Base-by-base conservation (phyloP, 2,888 invertebrate genomes). In the Papilio elwesi region DNA sequence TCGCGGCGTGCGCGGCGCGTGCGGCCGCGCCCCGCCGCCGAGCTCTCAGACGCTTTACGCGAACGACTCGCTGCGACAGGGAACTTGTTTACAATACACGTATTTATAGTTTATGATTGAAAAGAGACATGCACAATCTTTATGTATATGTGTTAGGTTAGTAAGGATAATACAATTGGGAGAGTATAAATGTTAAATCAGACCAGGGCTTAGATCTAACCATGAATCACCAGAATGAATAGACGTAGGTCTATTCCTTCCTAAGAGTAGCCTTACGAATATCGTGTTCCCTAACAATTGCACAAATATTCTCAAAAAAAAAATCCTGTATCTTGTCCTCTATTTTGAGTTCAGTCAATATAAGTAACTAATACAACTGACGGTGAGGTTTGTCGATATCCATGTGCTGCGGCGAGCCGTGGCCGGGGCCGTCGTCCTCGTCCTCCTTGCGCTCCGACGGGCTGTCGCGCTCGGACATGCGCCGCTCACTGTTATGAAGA, bases 21-120 rank as follows among this genome's bases (percentile, higher is more conserved):
- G 71, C 85, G 83, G 68, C 86, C 82, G 71, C 84, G 85, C 6
- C 89, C 85, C 78, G 84, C 77, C 62, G 74, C 84, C 15, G 95
- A 95, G 79, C 94, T 93, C 85, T 95, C 95, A 8, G 95, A 95
- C 64, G 94, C 94, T 78, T 92, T 91, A 76, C 93, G 92, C 6
- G 92, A 90, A 1, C 93, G 87, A 0, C 89, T 81, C 73, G 74
- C 90, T 86, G 75, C 47, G 43, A 62, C 0, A 71, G 43, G 7
- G 36, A 66, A 62, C 7, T 8, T 4, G 0, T 13, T 38, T 36
- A 13, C 7, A 3, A 13, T 59, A 11, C 13, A 38, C 36, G 13
- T 38, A 55, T 38, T 59, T 0, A 38, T 0, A n/a, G n/a, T 13
- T 59, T n/a, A 38, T 16, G 5, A 11, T 3, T 10, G 0, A 26